A percentile compares a stretch with the other conserved stretches of the same genome.
Evolutionary conservation across 2,888 invertebrate species (phyloP).

Genomic region (Balanococcus diminutus): DNA sequence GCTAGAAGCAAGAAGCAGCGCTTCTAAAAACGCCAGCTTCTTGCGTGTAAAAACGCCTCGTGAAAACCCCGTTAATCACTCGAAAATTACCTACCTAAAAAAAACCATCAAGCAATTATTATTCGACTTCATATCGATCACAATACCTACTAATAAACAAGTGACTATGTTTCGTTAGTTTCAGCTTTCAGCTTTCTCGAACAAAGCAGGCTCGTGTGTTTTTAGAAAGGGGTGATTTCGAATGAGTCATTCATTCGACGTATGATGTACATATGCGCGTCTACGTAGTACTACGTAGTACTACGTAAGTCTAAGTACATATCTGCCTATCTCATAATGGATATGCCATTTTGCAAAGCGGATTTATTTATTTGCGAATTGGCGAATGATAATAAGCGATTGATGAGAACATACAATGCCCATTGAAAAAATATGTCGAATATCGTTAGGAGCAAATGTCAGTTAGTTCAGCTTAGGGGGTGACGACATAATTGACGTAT

Average conservation of each 20-base stretch:
- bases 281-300: no score
- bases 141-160: no score
- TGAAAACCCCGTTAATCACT: no score
- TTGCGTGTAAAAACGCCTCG: no score
- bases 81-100: background rate
- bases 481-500: background rate
- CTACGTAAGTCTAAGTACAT: no score
- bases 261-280: background rate
- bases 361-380: conserved; percentile 10
- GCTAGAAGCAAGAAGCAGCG: background rate
- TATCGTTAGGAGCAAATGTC: background rate
- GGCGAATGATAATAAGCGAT: background rate
- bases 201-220: background rate
- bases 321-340: background rate
- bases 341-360: background rate
- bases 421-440: background rate
- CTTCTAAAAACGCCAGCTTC: no score
- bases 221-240: conserved; percentile 31
- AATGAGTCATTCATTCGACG: conserved; percentile 8
- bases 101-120: background rate
- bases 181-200: background rate
- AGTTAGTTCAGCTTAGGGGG: background rate
- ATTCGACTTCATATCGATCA: background rate
- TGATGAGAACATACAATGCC: background rate
- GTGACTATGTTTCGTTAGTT: background rate